These are phyloP conservation scores for Sinhomidia bicolor DNA, from an alignment of 2,888 invertebrate genomes.

Conservation along the genomic window DNA sequence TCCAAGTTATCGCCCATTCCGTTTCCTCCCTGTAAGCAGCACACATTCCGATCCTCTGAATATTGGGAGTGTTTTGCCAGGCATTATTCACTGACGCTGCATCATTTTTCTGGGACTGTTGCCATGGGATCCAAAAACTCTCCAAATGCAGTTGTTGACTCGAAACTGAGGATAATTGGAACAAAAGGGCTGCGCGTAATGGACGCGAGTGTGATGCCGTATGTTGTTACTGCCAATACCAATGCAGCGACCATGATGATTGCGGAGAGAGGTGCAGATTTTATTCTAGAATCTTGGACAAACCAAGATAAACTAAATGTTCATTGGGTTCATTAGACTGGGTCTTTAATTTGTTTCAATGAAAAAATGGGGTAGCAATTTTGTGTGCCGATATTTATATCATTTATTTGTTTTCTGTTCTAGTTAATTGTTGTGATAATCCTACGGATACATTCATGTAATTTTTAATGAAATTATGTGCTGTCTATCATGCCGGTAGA, in stretches of 20 bases:
- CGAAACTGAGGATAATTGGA: constrained; percentile 62
- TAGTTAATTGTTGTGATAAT: too few species aligned
- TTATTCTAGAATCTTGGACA: too few species aligned
- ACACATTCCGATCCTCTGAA: constrained; percentile 50
- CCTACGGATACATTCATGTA: too few species aligned
- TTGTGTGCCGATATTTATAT: too few species aligned
- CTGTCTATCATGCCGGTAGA: too few species aligned
- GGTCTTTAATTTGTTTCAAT: too few species aligned
- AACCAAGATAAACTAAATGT: too few species aligned
- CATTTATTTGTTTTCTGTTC: too few species aligned
- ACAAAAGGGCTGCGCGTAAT: constrained; percentile 56
- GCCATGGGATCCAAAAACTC: constrained; percentile 63
- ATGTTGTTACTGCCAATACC: constrained; percentile 43
- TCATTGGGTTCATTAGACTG: too few species aligned
- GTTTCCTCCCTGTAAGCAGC: constrained; percentile 61
- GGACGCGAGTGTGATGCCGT: constrained; percentile 66
- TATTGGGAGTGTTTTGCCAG: constrained; percentile 72
- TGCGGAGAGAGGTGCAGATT: constrained; percentile 61
- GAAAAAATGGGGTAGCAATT: too few species aligned
- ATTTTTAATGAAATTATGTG: too few species aligned
- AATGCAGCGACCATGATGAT: constrained; percentile 69
- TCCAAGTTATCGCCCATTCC: constrained; percentile 56
- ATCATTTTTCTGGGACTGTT: constrained; percentile 64
- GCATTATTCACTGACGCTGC: constrained; percentile 53
- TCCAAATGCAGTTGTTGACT: constrained; percentile 61